Evolutionary conservation across 2,113 vertebrate species (phyloP).

Genomic region (Laticauda colubrina): DNA sequence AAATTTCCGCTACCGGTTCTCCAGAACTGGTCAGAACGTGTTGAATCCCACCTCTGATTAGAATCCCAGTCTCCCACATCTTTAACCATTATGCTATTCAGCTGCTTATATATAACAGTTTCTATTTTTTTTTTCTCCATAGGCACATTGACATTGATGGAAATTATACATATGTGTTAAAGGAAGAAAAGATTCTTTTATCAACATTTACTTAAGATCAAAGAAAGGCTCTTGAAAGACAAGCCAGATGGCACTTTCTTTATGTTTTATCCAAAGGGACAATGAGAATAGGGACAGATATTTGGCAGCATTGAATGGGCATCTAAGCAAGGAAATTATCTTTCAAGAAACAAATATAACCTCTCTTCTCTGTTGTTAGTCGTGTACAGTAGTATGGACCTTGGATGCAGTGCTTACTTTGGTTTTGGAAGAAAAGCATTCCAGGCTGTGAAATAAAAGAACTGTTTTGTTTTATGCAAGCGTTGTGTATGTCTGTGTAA

Average conservation of each 20-base stretch:
- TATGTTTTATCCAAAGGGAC: constrained; percentile 51
- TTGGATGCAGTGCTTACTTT: constrained; percentile 14
- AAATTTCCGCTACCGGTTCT: no score
- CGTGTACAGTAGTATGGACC: constrained; percentile 9
- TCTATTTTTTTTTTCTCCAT: constrained; percentile 60
- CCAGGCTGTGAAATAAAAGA: constrained; percentile 53
- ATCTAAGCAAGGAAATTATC: constrained; percentile 46
- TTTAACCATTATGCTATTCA: not conserved
- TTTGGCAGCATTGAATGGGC: constrained; percentile 56
- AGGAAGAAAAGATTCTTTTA: constrained; percentile 63
- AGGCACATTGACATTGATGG: constrained; percentile 60
- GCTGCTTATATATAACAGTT: constrained; percentile 36
- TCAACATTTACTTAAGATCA: constrained; percentile 67
- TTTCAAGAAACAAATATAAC: constrained; percentile 54
- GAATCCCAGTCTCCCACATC: not conserved
- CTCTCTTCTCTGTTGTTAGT: constrained; percentile 51
- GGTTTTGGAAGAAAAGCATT: constrained; percentile 60
- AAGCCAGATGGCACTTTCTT: constrained; percentile 66
- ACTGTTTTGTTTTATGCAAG: constrained; percentile 38
- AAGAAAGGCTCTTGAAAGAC: constrained; percentile 65
- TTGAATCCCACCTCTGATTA: not conserved
- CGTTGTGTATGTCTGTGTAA: not conserved
- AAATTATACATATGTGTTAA: constrained; percentile 70
- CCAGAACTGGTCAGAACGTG: no score
- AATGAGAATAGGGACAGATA: constrained; percentile 49